Conservation (phyloP, 2,113 vertebrate species). For the Neomonachus schauinslandi region DNA sequence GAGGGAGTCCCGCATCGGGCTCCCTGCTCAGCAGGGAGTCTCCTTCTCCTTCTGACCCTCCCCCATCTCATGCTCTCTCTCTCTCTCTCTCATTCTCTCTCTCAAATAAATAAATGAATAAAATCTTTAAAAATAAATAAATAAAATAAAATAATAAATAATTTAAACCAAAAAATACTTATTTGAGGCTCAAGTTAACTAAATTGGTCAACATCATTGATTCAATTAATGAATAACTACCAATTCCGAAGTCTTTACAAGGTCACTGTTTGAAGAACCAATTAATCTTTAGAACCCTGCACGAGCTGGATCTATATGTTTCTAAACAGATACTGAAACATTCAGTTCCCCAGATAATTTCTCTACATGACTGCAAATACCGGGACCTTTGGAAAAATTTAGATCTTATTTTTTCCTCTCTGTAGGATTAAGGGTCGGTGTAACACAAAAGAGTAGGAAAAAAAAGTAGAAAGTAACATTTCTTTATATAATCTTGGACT, state of each 20-base stretch:
- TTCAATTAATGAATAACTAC: conserved; percentile 9
- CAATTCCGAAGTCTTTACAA: conserved; percentile 4
- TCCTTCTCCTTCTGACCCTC: no score
- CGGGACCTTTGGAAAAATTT: background rate
- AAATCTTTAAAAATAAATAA: no score
- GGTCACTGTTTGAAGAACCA: background rate
- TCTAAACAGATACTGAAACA: background rate
- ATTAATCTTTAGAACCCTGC: background rate
- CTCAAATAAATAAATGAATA: no score
- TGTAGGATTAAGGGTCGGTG: background rate
- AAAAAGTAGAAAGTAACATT: background rate
- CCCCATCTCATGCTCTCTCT: no score
- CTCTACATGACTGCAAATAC: background rate
- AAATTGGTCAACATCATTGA: background rate
- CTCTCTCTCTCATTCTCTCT: no score
- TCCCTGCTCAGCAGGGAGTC: no score
- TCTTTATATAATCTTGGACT: background rate
- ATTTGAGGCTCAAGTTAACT: background rate
- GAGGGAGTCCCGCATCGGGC: no score
- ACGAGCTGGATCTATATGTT: conserved; percentile 20
- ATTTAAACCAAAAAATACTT: conserved; percentile 18
- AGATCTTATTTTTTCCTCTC: conserved; percentile 13
- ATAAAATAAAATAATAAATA: background rate
- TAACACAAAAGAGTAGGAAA: background rate
- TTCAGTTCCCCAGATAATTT: background rate